Conservation (phyloP, 2,888 invertebrate genomes). For the Eulithis testata region DNA sequence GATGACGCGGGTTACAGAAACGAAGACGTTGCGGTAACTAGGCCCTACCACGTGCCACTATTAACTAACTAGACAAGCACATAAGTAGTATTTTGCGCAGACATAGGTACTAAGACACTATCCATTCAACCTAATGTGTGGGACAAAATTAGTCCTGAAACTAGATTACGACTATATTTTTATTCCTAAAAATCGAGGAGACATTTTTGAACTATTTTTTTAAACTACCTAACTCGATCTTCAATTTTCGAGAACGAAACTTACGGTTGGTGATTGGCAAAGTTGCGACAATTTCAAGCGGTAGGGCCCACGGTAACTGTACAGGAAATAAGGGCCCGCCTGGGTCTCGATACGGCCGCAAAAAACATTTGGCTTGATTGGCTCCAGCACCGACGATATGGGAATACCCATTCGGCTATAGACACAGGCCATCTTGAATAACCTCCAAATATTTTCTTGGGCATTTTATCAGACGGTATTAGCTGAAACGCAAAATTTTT, state of each 20-base stretch:
- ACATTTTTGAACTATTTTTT: no score
- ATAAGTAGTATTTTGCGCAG: neutral
- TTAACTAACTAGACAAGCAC: neutral
- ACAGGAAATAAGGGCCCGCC: constrained; percentile 75
- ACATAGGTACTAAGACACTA: no score
- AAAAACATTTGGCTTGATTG: constrained; percentile 79
- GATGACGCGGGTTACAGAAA: constrained; percentile 65
- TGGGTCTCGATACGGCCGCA: constrained; percentile 71
- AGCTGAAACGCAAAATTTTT: constrained; percentile 5
- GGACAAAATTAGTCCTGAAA: no score
- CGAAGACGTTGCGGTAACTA: constrained; percentile 48
- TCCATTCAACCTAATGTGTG: no score
- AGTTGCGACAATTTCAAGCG: constrained; percentile 15
- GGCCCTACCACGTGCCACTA: constrained; percentile 46
- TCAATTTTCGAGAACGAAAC: no score
- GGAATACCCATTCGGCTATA: constrained; percentile 30
- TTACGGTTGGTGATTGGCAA: no score
- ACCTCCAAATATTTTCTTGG: constrained; percentile 23
- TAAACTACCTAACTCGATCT: no score
- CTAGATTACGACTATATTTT: no score
- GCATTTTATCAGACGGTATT: constrained; percentile 18
- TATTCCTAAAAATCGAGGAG: no score
- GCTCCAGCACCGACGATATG: constrained; percentile 50
- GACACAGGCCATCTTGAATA: constrained; percentile 30
- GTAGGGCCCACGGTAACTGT: constrained; percentile 56